These are phyloP conservation scores for Pecten maximus DNA, from an alignment of 2,888 invertebrate genomes.

Conservation along the genomic window DNA sequence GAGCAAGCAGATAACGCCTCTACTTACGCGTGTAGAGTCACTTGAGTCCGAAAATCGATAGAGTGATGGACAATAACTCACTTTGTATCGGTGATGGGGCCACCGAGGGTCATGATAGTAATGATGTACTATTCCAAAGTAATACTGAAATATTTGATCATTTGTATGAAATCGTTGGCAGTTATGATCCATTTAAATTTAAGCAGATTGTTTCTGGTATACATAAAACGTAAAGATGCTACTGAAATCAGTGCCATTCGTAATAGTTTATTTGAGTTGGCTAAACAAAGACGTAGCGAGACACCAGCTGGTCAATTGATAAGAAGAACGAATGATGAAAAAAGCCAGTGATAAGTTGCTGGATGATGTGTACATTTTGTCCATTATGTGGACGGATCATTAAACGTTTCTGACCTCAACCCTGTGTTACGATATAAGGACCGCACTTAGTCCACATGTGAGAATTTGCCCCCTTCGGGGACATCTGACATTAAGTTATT, in stretches of 20 bases:
- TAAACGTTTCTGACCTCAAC: background rate
- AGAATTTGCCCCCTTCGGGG: background rate
- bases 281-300: background rate
- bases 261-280: background rate
- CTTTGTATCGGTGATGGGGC: background rate
- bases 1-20: no score
- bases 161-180: background rate
- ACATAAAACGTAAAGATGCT: background rate
- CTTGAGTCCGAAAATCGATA: no score
- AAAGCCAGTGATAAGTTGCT: background rate
- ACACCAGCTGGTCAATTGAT: slow-evolving; percentile 1
- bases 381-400: background rate
- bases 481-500: background rate
- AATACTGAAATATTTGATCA: background rate
- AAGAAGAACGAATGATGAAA: background rate
- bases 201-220: background rate
- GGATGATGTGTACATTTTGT: background rate
- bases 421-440: background rate
- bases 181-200: background rate
- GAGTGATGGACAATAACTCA: no score
- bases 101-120: no score
- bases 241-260: background rate
- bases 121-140: no score
- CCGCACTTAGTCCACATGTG: background rate
- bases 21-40: no score